Conservation (phyloP, 2,113 vertebrate species). For the Centrocercus urophasianus region DNA sequence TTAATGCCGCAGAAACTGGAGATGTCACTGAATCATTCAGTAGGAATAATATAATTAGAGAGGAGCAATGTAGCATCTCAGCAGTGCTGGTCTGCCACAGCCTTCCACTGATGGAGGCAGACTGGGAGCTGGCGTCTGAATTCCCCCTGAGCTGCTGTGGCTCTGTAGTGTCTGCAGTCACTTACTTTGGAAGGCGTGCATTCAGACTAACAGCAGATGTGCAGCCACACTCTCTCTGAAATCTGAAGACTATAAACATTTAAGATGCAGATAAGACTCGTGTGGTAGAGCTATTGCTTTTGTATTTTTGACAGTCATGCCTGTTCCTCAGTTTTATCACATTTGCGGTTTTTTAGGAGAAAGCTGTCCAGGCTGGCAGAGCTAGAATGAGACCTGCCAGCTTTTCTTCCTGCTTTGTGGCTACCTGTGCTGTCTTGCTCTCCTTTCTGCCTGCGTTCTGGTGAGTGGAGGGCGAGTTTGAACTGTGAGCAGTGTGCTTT, state of each 20-base stretch:
- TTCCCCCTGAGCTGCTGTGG: rapidly evolving
- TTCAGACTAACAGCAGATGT: slow-evolving; percentile 18
- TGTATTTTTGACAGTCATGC: neutral
- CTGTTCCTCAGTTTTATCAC: neutral
- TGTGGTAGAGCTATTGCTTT: neutral
- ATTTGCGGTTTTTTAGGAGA: neutral
- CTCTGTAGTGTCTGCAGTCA: neutral
- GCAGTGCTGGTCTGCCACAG: neutral
- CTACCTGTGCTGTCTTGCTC: neutral
- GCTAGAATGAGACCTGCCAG: neutral
- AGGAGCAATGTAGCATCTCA: neutral
- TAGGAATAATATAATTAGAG: neutral
- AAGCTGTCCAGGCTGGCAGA: neutral
- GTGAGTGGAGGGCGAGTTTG: neutral
- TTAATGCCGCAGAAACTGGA: neutral
- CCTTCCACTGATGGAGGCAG: neutral
- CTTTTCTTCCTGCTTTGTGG: neutral
- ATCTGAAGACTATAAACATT: slow-evolving; percentile 23
- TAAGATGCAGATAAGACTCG: neutral
- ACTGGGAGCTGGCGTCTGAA: neutral
- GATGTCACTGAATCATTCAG: neutral
- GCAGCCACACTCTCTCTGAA: neutral
- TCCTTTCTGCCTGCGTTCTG: neutral
- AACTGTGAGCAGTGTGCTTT: neutral
- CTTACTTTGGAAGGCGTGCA: neutral